Conservation (phyloP, 1,140 invertebrate species). For the Procambarus clarkii region DNA sequence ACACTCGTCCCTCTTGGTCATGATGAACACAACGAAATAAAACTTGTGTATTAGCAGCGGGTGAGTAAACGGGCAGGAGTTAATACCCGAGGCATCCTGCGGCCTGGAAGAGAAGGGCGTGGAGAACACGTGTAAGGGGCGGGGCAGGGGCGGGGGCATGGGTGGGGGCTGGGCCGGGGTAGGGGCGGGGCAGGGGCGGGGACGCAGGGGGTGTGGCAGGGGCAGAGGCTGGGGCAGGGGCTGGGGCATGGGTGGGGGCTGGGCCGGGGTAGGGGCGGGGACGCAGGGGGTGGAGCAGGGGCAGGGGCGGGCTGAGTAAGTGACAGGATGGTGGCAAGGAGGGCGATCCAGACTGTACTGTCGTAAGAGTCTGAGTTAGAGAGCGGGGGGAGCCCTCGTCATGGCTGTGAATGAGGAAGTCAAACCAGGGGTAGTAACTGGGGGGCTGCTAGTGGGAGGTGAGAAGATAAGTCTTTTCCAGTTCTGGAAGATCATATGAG, state of each 20-base stretch:
- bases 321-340: no score
- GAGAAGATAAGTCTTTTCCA: constrained; percentile 3
- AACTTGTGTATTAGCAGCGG: constrained; percentile 1
- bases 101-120: constrained; percentile 1
- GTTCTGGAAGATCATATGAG: not conserved
- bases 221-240: no score
- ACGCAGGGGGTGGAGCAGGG: no score
- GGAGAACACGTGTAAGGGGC: not conserved
- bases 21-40: not conserved
- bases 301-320: no score
- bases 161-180: no score
- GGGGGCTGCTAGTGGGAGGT: constrained; percentile 22
- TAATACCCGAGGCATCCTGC: not conserved
- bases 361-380: not conserved
- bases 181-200: no score
- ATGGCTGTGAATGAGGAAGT: not conserved
- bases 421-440: not conserved
- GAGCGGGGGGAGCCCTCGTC: not conserved
- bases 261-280: no score
- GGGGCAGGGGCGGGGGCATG: not conserved
- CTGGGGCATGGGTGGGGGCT: no score
- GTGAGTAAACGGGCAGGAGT: not conserved
- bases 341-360: not conserved
- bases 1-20: not conserved
- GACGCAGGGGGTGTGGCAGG: no score